phyloP scores from a whole-genome alignment of 2,888 invertebrate genomes.

The Strigamia maritima region DNA sequence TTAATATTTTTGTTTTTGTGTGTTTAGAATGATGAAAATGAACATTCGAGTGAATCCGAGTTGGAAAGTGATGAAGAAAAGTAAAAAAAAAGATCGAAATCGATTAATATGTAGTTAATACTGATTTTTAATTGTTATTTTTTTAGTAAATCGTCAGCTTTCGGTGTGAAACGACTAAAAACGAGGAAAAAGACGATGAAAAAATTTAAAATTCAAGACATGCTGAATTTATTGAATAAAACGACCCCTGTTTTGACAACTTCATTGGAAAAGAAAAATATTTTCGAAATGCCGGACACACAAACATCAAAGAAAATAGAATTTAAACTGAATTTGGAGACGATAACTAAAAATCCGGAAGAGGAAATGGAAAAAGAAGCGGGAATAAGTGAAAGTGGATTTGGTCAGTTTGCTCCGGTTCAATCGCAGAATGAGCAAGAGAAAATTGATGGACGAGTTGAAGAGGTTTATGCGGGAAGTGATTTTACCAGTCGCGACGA shows the following conservation, averaged over 20 bases:
- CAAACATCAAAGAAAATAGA: constrained; percentile 43
- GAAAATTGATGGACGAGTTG: constrained; percentile 37
- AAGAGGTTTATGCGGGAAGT: constrained; percentile 41
- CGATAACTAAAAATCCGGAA: not conserved
- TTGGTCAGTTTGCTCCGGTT: constrained; percentile 33
- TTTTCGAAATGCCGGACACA: constrained; percentile 57
- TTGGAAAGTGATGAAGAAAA: constrained; percentile 61
- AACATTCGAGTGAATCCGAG: constrained; percentile 60
- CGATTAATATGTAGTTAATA: not conserved
- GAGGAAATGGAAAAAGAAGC: not conserved
- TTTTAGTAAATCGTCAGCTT: not conserved
- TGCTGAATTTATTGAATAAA: constrained; percentile 22
- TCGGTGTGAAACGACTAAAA: not conserved
- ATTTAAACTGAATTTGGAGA: constrained; percentile 35
- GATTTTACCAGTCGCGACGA: constrained; percentile 63
- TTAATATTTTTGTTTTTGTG: not conserved
- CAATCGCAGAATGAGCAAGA: not conserved
- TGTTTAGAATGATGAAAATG: not conserved
- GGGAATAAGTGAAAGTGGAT: constrained; percentile 7
- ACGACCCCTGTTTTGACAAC: constrained; percentile 55
- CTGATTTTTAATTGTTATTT: not conserved
- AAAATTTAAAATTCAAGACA: constrained; percentile 44
- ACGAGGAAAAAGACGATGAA: constrained; percentile 45
- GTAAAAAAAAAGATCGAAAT: constrained; percentile 44
- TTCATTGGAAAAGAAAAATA: constrained; percentile 49